Evolutionary conservation across 2,797 vertebrate species (phyloP), one percentile per base, ranked within the genome.

Genomic region (Syngnathus acus): DNA sequence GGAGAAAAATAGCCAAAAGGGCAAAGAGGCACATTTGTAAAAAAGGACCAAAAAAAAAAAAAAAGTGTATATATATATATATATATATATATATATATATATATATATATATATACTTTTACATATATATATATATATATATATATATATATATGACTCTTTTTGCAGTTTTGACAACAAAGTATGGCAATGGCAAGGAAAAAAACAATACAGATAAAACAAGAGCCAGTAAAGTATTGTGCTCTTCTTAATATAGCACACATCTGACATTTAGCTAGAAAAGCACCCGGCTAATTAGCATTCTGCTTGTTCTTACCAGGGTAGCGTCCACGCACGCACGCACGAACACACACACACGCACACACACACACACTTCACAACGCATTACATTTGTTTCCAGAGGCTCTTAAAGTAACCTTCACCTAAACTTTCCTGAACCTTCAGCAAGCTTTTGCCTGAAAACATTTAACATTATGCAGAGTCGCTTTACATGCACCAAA

Each of bases 201-300:
- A 48, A 64, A 43, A 74, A 68, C 55, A 42, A 64, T 5, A 77
- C 9, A 69, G 65, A 38, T 32, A 78, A 76, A 68, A 48, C 61
- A 54, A 69, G 45, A 68, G 42, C 67, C 76, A 72, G 65, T 76
- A 54, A 54, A 80, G 70, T 74, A 77, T 64, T 75, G 74, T 68
- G 75, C 64, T 82, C 78, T 85, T 82, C 78, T 85, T 80, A 82
- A 84, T 79, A 83, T 78, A 86, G 78, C 76, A 64, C 66, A 73
- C 71, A 74, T 77, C 68, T 87, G 85, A 88, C 86, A 86, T 86
- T 88, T 84, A 83, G 71, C 85, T 72, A 57, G 67, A 78, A 81
- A 84, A 85, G 74, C 42, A 43, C 65, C 64, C 80, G 60, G 78
- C 75, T 82, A 75, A 84, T 87, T 87, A 86, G 81, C 80, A 85